A percentile compares a stretch with the other conserved stretches of the same genome.
Evolutionary conservation across 2,888 invertebrate genomes (phyloP).

Genomic region (Plagiodera versicolora): DNA sequence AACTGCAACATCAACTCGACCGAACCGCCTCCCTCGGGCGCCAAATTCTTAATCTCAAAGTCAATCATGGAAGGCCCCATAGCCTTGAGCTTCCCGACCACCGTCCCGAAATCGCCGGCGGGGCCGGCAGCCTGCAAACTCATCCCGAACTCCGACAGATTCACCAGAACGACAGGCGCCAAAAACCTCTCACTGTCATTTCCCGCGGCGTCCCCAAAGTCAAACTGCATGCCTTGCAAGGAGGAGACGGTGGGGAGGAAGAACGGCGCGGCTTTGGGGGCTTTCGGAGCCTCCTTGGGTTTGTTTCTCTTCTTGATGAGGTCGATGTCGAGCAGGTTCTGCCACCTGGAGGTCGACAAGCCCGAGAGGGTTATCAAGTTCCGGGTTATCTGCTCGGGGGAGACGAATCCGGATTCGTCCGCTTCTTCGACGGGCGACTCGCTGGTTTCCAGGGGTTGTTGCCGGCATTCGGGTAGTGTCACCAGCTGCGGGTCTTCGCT

Average conservation of each 20-base stretch:
- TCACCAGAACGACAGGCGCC: constrained; percentile 63
- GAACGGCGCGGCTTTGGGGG: constrained; percentile 90
- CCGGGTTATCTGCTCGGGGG: constrained; percentile 73
- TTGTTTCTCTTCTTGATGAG: constrained; percentile 86
- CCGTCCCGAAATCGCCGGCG: constrained; percentile 59
- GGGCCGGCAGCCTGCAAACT: constrained; percentile 59
- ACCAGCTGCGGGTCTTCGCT: constrained; percentile 59
- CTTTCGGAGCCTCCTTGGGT: constrained; percentile 80
- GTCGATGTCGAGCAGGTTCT: constrained; percentile 65
- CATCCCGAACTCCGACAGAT: constrained; percentile 71
- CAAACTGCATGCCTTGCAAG: constrained; percentile 80
- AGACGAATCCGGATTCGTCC: constrained; percentile 61
- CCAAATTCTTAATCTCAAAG: constrained; percentile 80
- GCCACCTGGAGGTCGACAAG: constrained; percentile 86
- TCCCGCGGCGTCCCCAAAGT: constrained; percentile 56
- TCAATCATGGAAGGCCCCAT: constrained; percentile 85
- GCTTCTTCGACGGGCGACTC: constrained; percentile 49
- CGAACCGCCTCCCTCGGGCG: constrained; percentile 77
- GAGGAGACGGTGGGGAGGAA: constrained; percentile 91
- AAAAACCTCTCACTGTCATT: constrained; percentile 64
- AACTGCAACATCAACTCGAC: constrained; percentile 74
- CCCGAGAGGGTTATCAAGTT: constrained; percentile 85
- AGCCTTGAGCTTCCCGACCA: constrained; percentile 66
- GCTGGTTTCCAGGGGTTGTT: constrained; percentile 16
- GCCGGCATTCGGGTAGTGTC: constrained; percentile 55